These are phyloP conservation scores for Microplitis mediator DNA, from an alignment of 1,140 invertebrate species.

Conservation along the genomic window DNA sequence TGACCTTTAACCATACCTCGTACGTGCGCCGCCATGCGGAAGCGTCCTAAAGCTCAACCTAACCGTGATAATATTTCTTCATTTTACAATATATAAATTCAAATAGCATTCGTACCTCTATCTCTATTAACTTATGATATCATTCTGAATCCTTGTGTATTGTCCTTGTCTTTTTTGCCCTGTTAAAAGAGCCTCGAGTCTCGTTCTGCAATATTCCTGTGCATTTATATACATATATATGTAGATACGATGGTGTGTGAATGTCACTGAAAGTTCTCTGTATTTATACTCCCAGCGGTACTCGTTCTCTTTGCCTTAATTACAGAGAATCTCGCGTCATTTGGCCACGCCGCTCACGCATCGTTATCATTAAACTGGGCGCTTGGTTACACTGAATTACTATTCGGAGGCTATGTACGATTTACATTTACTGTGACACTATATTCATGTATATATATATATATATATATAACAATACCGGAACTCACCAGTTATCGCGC, in stretches of 20 bases:
- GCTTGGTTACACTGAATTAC: constrained; percentile 5
- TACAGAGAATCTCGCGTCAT: constrained; percentile 19
- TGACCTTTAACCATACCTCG: too few species aligned
- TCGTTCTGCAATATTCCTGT: background rate
- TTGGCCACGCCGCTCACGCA: background rate
- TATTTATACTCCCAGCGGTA: constrained; percentile 8
- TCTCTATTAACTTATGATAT: too few species aligned
- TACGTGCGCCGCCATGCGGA: too few species aligned
- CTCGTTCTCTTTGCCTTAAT: constrained; percentile 10
- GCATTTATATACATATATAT: background rate
- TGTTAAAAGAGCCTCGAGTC: too few species aligned
- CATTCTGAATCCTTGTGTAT: too few species aligned
- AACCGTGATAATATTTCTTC: too few species aligned
- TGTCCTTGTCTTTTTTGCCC: too few species aligned
- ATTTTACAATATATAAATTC: too few species aligned
- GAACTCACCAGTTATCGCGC: background rate
- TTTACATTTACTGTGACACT: background rate
- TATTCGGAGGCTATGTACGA: background rate
- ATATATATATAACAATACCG: background rate
- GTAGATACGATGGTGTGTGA: background rate
- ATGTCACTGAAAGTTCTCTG: constrained; percentile 8
- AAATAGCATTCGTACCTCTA: too few species aligned
- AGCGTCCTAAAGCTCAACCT: too few species aligned
- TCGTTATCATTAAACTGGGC: constrained; percentile 7
- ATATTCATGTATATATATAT: background rate